Evolutionary conservation across 1,140 invertebrate genomes (phyloP), one percentile per base, ranked within the genome.

Genomic region (Drosophila bocqueti): DNA sequence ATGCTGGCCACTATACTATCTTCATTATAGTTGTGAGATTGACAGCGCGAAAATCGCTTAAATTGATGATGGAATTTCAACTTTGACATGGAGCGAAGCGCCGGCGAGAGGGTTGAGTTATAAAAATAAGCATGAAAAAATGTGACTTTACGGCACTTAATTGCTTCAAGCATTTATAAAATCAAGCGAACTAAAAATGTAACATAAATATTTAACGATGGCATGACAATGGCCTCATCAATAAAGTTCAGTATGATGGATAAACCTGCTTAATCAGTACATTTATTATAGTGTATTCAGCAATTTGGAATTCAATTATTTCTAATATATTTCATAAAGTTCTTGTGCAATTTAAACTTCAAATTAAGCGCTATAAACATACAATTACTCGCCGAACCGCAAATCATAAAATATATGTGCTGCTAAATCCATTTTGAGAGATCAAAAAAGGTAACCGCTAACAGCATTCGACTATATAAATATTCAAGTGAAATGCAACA

Each of bases 61-160:
- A 59, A 59, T 43, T 59, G 57, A 59, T 59, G 54, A 57, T 57
- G 54, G 54, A 57, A 57, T 57, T 57, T 38, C 15, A 21, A 57
- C 54, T 57, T 38, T 40, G 21, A 57, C 54, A 40, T 10, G 36
- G 21, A 7, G 29, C 29, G 36, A 13, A 55, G 18, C 5, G 26
- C 1, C 8, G 9, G 47, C 4, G 13, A 50, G 9, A 9, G 18
- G 16, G 50, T 52, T 52, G 36, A 42, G 54, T 59, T 59, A 13
- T 59, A 59, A 59, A 52, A 34, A 52, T n/a, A 52, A 34, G 40
- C 59, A 54, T 47, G 65, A 61, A 77, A 77, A 43, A 43, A 55
- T 79, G n/a, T 18, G n/a, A 34, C 29, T 34, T 18, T 11, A 4
- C 29, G 29, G 6, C 29, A 34, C 29, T 52, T 52, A 38, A 55